A percentile compares a stretch with the other conserved stretches of the same genome.
phyloP scores from a whole-genome alignment of 2,797 vertebrate genomes.

The Myotis myotis region DNA sequence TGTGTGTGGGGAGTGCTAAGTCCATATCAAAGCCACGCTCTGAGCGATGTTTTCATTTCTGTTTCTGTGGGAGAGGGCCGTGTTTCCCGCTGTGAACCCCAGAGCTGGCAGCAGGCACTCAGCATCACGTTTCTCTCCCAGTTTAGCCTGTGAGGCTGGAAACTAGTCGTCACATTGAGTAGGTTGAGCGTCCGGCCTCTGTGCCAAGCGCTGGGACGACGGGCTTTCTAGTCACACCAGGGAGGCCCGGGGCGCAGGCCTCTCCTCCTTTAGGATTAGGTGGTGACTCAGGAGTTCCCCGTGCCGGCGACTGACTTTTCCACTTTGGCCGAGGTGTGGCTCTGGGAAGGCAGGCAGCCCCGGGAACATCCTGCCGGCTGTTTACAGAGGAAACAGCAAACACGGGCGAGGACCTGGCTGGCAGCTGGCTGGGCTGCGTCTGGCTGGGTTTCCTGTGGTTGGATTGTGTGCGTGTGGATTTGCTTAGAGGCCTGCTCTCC shows the following conservation, averaged over 20 bases:
- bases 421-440: neutral
- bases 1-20: neutral
- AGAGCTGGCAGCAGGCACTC: constrained; percentile 34
- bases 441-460: neutral
- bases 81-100: neutral
- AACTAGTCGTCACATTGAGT: constrained; percentile 55
- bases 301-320: constrained; percentile 72
- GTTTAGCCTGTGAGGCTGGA: constrained; percentile 42
- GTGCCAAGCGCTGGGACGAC: constrained; percentile 59
- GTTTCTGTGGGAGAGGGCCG: constrained; percentile 24
- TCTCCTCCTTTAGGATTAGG: constrained; percentile 77
- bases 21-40: neutral
- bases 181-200: constrained; percentile 56
- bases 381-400: neutral
- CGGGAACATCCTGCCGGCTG: neutral
- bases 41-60: constrained; percentile 44
- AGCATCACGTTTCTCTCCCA: neutral
- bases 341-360: constrained; percentile 37
- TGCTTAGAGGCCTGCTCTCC: neutral
- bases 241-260: constrained; percentile 60
- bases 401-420: neutral
- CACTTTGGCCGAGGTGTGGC: constrained; percentile 51
- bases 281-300: constrained; percentile 72
- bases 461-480: neutral
- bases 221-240: constrained; percentile 60